These are phyloP conservation scores for Tineola bisselliella DNA, from an alignment of 2,888 invertebrate species.

Conservation along the genomic window DNA sequence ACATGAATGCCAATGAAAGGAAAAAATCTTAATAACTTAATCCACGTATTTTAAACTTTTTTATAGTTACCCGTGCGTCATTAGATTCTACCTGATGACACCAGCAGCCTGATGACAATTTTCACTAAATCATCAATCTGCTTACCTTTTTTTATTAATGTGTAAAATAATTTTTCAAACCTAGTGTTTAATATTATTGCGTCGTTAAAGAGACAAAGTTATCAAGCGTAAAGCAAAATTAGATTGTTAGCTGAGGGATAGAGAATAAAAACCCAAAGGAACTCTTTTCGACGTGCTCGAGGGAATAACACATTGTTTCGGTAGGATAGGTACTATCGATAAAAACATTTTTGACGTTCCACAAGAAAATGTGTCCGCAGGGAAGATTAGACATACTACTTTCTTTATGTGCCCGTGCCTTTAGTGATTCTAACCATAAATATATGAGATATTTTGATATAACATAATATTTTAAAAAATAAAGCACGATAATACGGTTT, in stretches of 20 bases:
- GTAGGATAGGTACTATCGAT: conserved; percentile 9
- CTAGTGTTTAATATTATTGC: not conserved
- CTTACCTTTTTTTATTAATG: too few relatives aligned
- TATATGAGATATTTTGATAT: too few relatives aligned
- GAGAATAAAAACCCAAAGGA: conserved; percentile 2
- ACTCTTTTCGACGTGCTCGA: not conserved
- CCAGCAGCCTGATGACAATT: too few relatives aligned
- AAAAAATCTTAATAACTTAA: not conserved
- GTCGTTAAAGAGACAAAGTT: not conserved
- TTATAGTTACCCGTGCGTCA: too few relatives aligned
- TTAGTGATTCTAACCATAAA: not conserved
- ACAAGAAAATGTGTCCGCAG: conserved; percentile 5
- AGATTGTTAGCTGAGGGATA: not conserved
- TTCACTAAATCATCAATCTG: too few relatives aligned
- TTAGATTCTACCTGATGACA: too few relatives aligned
- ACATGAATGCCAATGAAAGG: not conserved
- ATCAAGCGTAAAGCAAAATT: conserved; percentile 5
- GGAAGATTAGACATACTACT: not conserved
- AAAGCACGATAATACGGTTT: too few relatives aligned
- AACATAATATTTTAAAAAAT: too few relatives aligned
- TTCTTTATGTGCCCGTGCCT: conserved; percentile 2
- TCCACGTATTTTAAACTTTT: too few relatives aligned
- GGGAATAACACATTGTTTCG: conserved; percentile 3
- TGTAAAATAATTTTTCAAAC: too few relatives aligned
- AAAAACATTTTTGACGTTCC: conserved; percentile 14